phyloP scores from a whole-genome alignment of 2,888 invertebrate species.

The Abscondita cerata region DNA sequence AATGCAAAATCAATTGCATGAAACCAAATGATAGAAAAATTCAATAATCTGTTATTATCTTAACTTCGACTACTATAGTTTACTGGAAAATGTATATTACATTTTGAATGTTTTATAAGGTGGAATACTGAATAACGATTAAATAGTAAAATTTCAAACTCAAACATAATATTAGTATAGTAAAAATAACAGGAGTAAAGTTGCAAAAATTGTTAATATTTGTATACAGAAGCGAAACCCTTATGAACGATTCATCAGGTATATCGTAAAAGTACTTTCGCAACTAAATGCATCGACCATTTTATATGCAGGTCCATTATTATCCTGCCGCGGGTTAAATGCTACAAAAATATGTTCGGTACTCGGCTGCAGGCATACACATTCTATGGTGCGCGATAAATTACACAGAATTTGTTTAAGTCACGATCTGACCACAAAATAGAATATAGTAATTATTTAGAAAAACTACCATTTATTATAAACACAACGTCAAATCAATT shows the following conservation, averaged over 20 bases:
- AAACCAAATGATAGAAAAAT: no score
- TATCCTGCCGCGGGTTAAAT: slow-evolving; percentile 54
- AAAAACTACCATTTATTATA: slow-evolving; percentile 5
- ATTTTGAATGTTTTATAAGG: no score
- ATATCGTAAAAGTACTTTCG: slow-evolving; percentile 25
- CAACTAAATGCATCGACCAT: slow-evolving; percentile 24
- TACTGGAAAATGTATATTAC: no score
- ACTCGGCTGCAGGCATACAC: slow-evolving; percentile 55
- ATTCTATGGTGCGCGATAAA: slow-evolving; percentile 48
- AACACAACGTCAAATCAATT: slow-evolving; percentile 4
- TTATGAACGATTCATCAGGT: slow-evolving; percentile 27
- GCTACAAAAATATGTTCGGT: slow-evolving; percentile 55
- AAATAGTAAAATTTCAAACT: no score
- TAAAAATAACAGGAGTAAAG: neutral
- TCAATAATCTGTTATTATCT: no score
- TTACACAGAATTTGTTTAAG: slow-evolving; percentile 45
- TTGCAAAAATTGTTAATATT: slow-evolving; percentile 6
- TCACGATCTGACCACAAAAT: slow-evolving; percentile 20
- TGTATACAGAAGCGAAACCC: slow-evolving; percentile 5
- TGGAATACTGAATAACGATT: no score
- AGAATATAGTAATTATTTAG: slow-evolving; percentile 10
- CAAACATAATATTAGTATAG: neutral
- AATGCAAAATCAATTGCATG: no score
- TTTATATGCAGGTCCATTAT: slow-evolving; percentile 54
- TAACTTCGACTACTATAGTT: no score